phyloP scores from a whole-genome alignment of 2,113 vertebrate genomes.

The Tragelaphus scriptus region DNA sequence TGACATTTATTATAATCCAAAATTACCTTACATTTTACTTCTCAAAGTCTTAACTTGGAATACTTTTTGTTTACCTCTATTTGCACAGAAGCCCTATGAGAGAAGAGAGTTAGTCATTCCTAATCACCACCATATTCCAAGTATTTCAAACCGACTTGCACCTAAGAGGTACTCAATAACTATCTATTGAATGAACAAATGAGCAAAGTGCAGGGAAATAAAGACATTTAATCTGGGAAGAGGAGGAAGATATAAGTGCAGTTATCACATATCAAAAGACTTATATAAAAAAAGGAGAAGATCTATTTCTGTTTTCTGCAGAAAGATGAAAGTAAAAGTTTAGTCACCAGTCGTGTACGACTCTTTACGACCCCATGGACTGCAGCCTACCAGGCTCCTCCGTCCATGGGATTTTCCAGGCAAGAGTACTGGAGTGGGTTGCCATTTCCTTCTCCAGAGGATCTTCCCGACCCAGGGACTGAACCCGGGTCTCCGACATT shows the following conservation, averaged over 20 bases:
- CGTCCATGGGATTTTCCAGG: not conserved
- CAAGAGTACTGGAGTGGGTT: not conserved
- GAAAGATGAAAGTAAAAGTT: not conserved
- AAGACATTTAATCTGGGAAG: not conserved
- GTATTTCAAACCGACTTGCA: not conserved
- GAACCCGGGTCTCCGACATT: not conserved
- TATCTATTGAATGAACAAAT: not conserved
- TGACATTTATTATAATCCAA: not conserved
- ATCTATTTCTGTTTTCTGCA: not conserved
- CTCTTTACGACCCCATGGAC: too few species aligned
- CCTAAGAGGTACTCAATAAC: not conserved
- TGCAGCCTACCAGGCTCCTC: too few species aligned
- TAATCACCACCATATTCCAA: not conserved
- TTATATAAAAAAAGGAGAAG: not conserved
- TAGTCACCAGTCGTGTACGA: too few species aligned
- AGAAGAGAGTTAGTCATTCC: not conserved
- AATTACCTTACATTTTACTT: not conserved
- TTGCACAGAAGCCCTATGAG: not conserved
- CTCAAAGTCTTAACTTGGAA: not conserved
- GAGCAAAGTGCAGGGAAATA: not conserved
- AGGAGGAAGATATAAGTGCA: not conserved
- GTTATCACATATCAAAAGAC: not conserved
- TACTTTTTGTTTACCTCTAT: not conserved
- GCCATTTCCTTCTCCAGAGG: too few species aligned
- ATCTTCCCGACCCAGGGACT: too few species aligned